Evolutionary conservation across 2,797 vertebrate species (phyloP), one percentile per base, ranked within the genome.

Genomic region (Babyrousa celebensis): DNA sequence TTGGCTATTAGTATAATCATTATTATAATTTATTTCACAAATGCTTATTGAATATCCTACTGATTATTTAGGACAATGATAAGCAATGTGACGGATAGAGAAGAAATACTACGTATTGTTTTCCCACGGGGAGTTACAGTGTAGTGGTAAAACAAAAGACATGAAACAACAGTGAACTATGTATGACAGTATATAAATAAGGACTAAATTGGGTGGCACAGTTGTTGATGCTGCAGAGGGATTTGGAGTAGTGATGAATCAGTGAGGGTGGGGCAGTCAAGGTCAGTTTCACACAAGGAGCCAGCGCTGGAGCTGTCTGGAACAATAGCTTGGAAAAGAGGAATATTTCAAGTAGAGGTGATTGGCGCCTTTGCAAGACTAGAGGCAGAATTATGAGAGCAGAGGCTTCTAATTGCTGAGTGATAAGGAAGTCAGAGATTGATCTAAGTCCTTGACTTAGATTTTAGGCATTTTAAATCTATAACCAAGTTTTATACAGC

Each of bases 401-500:
- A 75, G 52, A 89, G 43, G 11, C 70, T 20, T 92, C 71, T 52
- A 52, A 1, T 82, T 87, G 52, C 29, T 75, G 25, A 87, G 16
- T 75, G 63, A 60, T 75, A 83, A 87, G 29, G 52, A 67, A 65
- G 52, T 75, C 16, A 68, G 75, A 85, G 70, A 58, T 27, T 80
- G n/a, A 17, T 85, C 48, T 67, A 52, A 74, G 75, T 62, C 43
- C 67, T 72, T 86, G 25, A 79, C 65, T 85, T 74, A 40, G 52
- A 52, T 52, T 85, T 85, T 67, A 58, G 82, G 23, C 18, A 72
- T 60, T 23, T 89, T 85, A 58, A n/a, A n/a, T n/a, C n/a, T n/a
- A 74, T 74, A 85, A 67, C n/a, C 77, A 16, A 88, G 62, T 95
- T 58, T 84, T 95, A 77, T 56, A 32, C 12, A 78, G 78, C 85